Evolutionary conservation across 2,113 vertebrate species (phyloP).

Genomic region (Oreochromis niloticus): DNA sequence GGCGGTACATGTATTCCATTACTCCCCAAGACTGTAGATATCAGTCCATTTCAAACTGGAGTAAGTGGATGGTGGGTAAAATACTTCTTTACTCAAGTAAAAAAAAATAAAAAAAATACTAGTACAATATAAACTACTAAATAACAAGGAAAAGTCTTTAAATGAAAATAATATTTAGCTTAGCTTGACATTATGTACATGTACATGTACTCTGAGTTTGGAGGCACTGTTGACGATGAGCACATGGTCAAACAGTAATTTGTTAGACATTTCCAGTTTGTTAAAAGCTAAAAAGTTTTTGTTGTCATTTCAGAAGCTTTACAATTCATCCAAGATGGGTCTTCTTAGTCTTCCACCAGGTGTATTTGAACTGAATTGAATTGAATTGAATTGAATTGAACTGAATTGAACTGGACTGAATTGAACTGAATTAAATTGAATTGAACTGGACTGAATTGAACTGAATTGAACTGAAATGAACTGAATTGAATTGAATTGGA

Average conservation of each 20-base stretch:
- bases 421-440: accelerated
- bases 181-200: not conserved
- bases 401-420: accelerated
- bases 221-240: not conserved
- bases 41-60: not conserved
- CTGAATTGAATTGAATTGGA: too few species aligned
- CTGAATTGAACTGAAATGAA: too few species aligned
- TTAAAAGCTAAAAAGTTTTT: not conserved
- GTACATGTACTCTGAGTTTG: not conserved
- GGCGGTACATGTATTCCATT: not conserved
- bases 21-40: not conserved
- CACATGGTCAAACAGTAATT: not conserved
- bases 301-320: not conserved
- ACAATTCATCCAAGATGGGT: not conserved
- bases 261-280: not conserved
- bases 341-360: not conserved
- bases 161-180: not conserved
- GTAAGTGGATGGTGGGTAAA: not conserved
- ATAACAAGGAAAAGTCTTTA: not conserved
- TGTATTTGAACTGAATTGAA: not conserved
- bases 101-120: not conserved
- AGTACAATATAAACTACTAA: not conserved
- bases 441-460: accelerated
- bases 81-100: not conserved
- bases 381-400: not conserved